Evolutionary conservation across 2,113 vertebrate species (phyloP), one percentile per base, ranked within the genome.

Genomic region (Hiodon alosoides): DNA sequence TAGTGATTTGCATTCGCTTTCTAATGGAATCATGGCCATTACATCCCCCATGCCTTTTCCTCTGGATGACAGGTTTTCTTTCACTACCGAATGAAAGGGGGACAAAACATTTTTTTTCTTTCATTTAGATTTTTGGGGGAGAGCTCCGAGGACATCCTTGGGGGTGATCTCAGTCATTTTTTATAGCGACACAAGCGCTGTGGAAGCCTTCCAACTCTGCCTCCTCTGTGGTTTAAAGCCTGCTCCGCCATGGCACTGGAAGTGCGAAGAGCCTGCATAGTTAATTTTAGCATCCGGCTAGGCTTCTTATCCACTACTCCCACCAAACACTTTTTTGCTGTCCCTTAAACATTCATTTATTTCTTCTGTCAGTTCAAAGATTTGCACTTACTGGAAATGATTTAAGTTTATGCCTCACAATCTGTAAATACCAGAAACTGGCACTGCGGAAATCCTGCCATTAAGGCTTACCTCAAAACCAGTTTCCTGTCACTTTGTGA

Each of bases 401-500:
- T 6, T 57, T 6, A 6, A 6, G 11, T 11, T n/a, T 16, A 47
- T 53, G 60, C 74, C 65, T 83, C 86, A 83, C 77, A 67, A 78
- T 79, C 76, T 79, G 79, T 78, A 76, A 73, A 74, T 83, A 81
- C 82, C 50, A 77, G 79, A 75, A 81, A 82, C 79, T 84, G 77
- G 81, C 83, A 80, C 50, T 70, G 64, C 83, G 85, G 80, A 84
- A 74, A 78, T 76, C 82, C 83, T 70, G 64, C 80, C 80, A 84
- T 86, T 82, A 85, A 81, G 80, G 54, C 79, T 74, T 82, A 77
- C 80, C 81, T 85, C 79, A 79, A 78, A 75, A 86, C 82, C 82
- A 81, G 84, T 83, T 84, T 81, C 73, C 80, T 80, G 80, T 85
- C 83, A 75, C 80, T 85, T 79, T 8, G 4, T 52, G 50, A 14